Evolutionary conservation across 2,888 invertebrate species (phyloP), one percentile per base, ranked within the genome.

Genomic region (Metallyticus violacea): DNA sequence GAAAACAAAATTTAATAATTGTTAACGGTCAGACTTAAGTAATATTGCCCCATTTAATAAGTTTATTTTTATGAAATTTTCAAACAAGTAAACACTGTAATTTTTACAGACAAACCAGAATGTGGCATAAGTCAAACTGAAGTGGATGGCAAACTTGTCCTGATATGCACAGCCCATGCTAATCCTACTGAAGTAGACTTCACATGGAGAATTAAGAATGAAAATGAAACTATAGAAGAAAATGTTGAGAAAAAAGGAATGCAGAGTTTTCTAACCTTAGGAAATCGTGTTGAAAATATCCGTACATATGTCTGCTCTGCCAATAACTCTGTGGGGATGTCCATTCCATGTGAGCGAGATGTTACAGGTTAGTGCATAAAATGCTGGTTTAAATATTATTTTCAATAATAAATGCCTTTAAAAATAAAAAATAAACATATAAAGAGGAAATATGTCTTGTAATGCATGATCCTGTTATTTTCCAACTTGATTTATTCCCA

Each of bases 271-370:
- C 93, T 97, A 88, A 92, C 93, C 40, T 92, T 96, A 88, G 95
- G 95, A 89, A 92, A 93, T 7, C 92, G 93, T 85, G 92, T 94
- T 77, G 95, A 95, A 90, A 94, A 94, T 89, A 93, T 93, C 89
- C 94, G 97, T 87, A 97, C 96, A 5, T 98, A 98, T 91, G 93
- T 96, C 86, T 98, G 98, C 91, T 94, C 94, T 89, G 97, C 97
- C 28, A 97, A 96, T 91, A 98, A 98, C 92, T 93, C 95, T 5
- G 96, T 97, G 22, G 98, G 97, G 85, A 90, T 91, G 77, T 93
- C 93, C 28, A 91, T 91, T 62, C 92, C 93, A 1, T 94, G 94
- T 89, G 93, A 93, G 88, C 91, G 92, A 77, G 92, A 92, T 89
- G 92, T 94, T 76, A 92, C 93, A 90, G 93, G 94, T 93, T 90